phyloP scores from a whole-genome alignment of 2,888 invertebrate species.

The Baccha elongata region DNA sequence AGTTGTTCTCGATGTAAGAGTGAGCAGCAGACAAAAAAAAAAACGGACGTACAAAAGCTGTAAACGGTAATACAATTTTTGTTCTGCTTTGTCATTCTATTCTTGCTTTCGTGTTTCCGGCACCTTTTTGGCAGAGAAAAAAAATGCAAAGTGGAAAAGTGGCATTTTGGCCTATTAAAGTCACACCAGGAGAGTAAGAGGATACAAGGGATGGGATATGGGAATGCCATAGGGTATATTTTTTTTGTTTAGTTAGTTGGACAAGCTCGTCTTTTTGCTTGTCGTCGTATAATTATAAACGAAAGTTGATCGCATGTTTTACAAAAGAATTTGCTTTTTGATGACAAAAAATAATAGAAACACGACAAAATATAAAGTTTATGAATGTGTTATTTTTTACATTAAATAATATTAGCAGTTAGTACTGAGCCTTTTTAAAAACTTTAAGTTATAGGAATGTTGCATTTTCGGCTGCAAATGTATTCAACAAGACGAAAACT shows the following conservation, averaged over 20 bases:
- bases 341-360: conserved; percentile 21
- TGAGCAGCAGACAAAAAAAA: neutral
- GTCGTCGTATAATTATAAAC: conserved; percentile 48
- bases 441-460: no score
- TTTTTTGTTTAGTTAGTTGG: neutral
- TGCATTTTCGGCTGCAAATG: no score
- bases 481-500: no score
- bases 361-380: no score
- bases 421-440: no score
- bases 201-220: neutral
- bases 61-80: conserved; percentile 50
- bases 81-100: conserved; percentile 53
- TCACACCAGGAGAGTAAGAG: conserved; percentile 31
- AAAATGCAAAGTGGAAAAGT: conserved; percentile 64
- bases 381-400: no score
- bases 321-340: conserved; percentile 23
- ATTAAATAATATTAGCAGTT: no score
- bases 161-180: conserved; percentile 61
- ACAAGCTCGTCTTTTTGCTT: conserved; percentile 17
- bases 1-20: conserved; percentile 13
- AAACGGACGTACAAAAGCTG: conserved; percentile 15
- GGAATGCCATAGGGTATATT: neutral
- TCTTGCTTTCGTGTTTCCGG: conserved; percentile 58
- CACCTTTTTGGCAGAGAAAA: conserved; percentile 46
- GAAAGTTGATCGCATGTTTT: conserved; percentile 50